Evolutionary conservation across 2,888 invertebrate genomes (phyloP), one percentile per base, ranked within the genome.

Genomic region (Saturnia japonica): DNA sequence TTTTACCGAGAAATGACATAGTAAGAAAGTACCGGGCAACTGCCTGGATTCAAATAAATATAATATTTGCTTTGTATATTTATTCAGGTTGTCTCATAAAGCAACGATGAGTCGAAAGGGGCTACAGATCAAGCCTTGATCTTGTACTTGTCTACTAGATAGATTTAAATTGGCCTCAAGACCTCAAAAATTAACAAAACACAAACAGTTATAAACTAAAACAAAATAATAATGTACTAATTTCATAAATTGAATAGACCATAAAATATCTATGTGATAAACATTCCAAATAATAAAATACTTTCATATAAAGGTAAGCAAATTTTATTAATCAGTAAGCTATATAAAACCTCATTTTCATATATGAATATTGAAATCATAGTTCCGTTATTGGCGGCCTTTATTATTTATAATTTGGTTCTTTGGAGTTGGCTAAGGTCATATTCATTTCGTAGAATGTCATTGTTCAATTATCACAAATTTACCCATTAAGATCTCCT

Each of bases 391-490:
- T 47, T 47, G 11, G 22, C 62, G 25, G 16, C 25, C 22, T 3
- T 25, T n/a, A 25, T 28, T 12, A 62, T 62, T 62, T 2, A 62
- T 62, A 34, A 62, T 62, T 62, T 16, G 19, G 69, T 70, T 51
- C 57, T 34, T 70, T 64, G 64, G 64, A 69, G 64, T 64, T 19
- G 47, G 7, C 34, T 34, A 69, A 69, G 42, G 64, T 70, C 51
- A 57, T 19, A 12, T 19, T 67, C 43, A 60, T 16, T 70, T 70
- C 70, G 45, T 60, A 54, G 60, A 70, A 70, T 16, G 11, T 43
- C 57, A 70, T 70, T 68, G 67, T 68, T 47, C 16, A 45, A 45
- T 70, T 19, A 60, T 67, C 12, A 22, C 19, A 40, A 64, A 47
- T 9, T 22, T 42, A 66, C n/a, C 40, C n/a, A n/a, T n/a, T 34